These are phyloP conservation scores for Chromis chromis DNA, from an alignment of 2,797 vertebrate genomes.

Conservation along the genomic window DNA sequence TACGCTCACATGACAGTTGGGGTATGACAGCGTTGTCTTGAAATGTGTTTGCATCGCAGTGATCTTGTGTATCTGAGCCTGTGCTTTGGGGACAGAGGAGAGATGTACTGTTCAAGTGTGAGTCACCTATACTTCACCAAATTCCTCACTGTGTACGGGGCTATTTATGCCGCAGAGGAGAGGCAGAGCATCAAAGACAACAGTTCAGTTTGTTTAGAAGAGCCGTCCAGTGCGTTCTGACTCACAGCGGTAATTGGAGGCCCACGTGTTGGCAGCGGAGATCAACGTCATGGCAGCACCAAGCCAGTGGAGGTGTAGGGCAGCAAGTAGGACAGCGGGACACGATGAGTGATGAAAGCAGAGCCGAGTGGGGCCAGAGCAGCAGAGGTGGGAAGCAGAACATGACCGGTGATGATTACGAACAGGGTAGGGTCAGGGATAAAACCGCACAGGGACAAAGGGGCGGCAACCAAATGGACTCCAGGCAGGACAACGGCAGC, in stretches of 20 bases:
- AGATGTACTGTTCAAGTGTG: slow-evolving; percentile 40
- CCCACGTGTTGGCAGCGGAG: slow-evolving; percentile 53
- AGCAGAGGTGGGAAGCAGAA: slow-evolving; percentile 68
- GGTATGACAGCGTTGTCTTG: slow-evolving; percentile 29
- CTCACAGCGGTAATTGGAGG: slow-evolving; percentile 58
- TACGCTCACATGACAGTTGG: slow-evolving; percentile 25
- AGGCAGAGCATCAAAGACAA: slow-evolving; percentile 39
- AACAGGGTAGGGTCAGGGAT: slow-evolving; percentile 56
- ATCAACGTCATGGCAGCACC: slow-evolving; percentile 46
- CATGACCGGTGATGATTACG: slow-evolving; percentile 57
- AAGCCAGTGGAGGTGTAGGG: slow-evolving; percentile 57
- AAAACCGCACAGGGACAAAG: slow-evolving; percentile 43
- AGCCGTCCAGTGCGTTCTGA: slow-evolving; percentile 47
- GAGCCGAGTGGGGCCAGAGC: slow-evolving; percentile 48
- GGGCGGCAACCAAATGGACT: slow-evolving; percentile 47
- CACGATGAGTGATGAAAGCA: slow-evolving; percentile 62
- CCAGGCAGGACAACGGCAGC: slow-evolving; percentile 4
- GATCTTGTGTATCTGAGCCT: slow-evolving; percentile 17
- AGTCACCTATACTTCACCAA: slow-evolving; percentile 56
- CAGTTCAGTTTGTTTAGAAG: slow-evolving; percentile 50
- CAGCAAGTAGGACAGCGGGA: slow-evolving; percentile 56
- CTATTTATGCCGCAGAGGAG: slow-evolving; percentile 32
- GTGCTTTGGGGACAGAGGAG: slow-evolving; percentile 32
- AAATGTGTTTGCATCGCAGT: slow-evolving; percentile 21
- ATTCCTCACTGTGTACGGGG: slow-evolving; percentile 5